Conservation (phyloP, 2,888 invertebrate genomes). For the Ophion slaviceki region DNA sequence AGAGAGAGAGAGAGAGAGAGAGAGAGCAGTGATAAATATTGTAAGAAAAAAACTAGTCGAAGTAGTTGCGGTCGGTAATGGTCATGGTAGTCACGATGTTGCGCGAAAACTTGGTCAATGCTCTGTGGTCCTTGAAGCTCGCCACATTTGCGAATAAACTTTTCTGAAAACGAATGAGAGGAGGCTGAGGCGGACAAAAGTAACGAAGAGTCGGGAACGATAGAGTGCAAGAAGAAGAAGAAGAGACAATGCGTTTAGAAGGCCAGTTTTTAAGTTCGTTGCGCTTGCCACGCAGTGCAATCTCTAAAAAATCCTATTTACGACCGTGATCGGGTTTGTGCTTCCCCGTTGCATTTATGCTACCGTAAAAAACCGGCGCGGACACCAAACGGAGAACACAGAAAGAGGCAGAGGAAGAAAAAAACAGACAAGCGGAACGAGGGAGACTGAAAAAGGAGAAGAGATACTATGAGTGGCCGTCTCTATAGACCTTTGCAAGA, state of each 20-base stretch:
- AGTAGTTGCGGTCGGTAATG: conserved; percentile 62
- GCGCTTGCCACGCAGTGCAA: conserved; percentile 41
- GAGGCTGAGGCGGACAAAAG: background rate
- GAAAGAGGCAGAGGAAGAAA: background rate
- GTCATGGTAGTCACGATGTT: conserved; percentile 58
- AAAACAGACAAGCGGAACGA: conserved; percentile 4
- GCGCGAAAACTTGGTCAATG: background rate
- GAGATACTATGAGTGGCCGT: conserved; percentile 13
- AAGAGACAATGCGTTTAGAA: conserved; percentile 46
- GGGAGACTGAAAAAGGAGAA: conserved; percentile 27
- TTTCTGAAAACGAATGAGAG: conserved; percentile 48
- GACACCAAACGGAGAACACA: conserved; percentile 29
- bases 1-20: conserved; percentile 8
- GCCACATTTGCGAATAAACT: conserved; percentile 63
- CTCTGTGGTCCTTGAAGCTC: conserved; percentile 36
- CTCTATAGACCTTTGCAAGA: conserved; percentile 56
- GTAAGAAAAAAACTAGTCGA: conserved; percentile 24
- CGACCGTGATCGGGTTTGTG: conserved; percentile 58
- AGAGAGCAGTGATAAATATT: background rate
- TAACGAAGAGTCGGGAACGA: conserved; percentile 10
- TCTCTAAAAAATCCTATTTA: conserved; percentile 67
- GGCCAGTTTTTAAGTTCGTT: conserved; percentile 37
- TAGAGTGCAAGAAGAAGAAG: conserved; percentile 1
- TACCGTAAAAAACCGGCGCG: conserved; percentile 42
- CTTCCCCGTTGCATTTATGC: conserved; percentile 34